phyloP scores from a whole-genome alignment of 2,113 vertebrate species.

The Gavialis gangeticus region DNA sequence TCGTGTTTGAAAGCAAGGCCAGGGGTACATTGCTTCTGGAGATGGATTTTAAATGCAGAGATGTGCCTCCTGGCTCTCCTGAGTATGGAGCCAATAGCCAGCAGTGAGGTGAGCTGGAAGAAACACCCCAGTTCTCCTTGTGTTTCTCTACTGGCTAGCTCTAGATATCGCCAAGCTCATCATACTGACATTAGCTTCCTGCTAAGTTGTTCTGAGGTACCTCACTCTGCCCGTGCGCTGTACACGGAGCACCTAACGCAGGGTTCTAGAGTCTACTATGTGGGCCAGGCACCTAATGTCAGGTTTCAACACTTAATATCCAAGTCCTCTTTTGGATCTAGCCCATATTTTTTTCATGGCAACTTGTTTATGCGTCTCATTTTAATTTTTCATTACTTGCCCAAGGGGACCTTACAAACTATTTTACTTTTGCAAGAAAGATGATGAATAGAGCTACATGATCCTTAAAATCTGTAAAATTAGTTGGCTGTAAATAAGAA shows the following conservation, averaged over 20 bases:
- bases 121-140: background rate
- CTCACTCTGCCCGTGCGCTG: too few species aligned
- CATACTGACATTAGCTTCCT: too few species aligned
- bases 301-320: too few species aligned
- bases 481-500: background rate
- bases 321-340: too few species aligned
- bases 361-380: background rate
- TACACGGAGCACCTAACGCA: too few species aligned
- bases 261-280: too few species aligned
- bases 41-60: constrained; percentile 1
- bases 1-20: background rate
- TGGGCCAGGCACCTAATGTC: too few species aligned
- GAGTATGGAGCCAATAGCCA: background rate
- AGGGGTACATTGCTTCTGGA: background rate
- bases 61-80: background rate
- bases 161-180: background rate
- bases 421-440: background rate
- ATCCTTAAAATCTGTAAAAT: background rate
- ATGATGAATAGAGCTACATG: background rate
- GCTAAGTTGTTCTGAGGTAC: too few species aligned
- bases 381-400: background rate
- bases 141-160: background rate
- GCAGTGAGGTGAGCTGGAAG: background rate
- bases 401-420: background rate
- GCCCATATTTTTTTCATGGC: background rate